Evolutionary conservation across 2,888 invertebrate genomes (phyloP).

Genomic region (Drosophila mimetica): DNA sequence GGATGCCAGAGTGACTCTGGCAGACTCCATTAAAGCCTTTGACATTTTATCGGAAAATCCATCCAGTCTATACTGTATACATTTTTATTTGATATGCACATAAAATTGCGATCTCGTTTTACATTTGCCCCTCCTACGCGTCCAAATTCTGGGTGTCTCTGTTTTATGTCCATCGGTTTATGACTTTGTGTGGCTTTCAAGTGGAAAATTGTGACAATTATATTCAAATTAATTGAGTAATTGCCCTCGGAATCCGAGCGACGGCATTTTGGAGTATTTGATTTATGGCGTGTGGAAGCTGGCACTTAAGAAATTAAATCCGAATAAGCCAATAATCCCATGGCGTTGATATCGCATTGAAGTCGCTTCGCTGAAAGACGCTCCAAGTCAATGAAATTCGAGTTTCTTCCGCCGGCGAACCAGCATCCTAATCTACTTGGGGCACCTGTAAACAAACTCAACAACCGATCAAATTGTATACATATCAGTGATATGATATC

Average conservation of each 20-base stretch:
- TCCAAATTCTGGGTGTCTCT: conserved; percentile 40
- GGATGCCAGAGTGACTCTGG: conserved; percentile 43
- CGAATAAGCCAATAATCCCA: conserved; percentile 42
- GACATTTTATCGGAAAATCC: conserved; percentile 73
- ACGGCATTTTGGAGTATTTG: conserved; percentile 60
- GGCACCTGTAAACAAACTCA: conserved; percentile 24
- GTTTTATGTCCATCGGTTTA: conserved; percentile 62
- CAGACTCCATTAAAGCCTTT: conserved; percentile 63
- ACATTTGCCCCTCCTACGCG: conserved; percentile 28
- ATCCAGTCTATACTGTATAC: conserved; percentile 55
- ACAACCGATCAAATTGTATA: neutral
- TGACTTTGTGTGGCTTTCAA: conserved; percentile 70
- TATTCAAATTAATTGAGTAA: conserved; percentile 81
- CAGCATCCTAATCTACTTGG: conserved; percentile 27
- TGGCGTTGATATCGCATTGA: conserved; percentile 30
- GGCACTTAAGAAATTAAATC: conserved; percentile 42
- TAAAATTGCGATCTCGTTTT: conserved; percentile 71
- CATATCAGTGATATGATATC: too few relatives aligned
- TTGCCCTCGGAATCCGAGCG: conserved; percentile 59
- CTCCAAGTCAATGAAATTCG: conserved; percentile 19
- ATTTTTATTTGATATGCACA: conserved; percentile 74
- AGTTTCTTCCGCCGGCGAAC: conserved; percentile 15
- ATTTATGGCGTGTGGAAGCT: conserved; percentile 72
- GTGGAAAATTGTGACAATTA: conserved; percentile 82
- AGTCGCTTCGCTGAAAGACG: conserved; percentile 12